These are phyloP conservation scores for Pardalotus punctatus DNA, from an alignment of 2,113 vertebrate species.

Conservation along the genomic window DNA sequence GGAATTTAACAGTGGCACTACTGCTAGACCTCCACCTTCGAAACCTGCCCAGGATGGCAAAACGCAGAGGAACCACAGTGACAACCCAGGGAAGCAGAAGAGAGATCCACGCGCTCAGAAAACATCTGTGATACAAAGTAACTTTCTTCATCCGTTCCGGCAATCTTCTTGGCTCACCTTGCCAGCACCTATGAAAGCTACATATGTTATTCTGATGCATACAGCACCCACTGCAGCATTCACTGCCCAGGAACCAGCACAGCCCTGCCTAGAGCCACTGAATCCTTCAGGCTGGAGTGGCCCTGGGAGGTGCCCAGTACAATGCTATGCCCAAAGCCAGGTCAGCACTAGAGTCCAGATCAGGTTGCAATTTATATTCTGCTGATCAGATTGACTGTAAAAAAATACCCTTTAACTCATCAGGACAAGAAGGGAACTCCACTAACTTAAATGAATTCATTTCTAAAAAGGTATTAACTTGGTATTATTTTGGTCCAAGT, in stretches of 20 bases:
- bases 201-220: rapidly evolving
- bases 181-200: background rate
- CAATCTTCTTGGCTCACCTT: background rate
- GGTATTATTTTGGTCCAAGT: background rate
- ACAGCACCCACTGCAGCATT: background rate
- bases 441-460: background rate
- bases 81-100: background rate
- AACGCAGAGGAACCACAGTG: background rate
- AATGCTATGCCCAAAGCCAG: background rate
- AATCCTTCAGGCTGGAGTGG: background rate
- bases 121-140: background rate
- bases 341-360: background rate
- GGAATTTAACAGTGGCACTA: background rate
- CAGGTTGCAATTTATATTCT: background rate
- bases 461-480: background rate
- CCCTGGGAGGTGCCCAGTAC: background rate
- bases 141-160: background rate
- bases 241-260: background rate
- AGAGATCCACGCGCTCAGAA: background rate
- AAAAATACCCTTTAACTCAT: background rate
- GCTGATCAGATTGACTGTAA: background rate
- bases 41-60: background rate
- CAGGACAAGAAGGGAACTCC: background rate
- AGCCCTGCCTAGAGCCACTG: background rate
- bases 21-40: background rate